Evolutionary conservation across 1,140 invertebrate genomes (phyloP).

Genomic region (Eueides isabella): DNA sequence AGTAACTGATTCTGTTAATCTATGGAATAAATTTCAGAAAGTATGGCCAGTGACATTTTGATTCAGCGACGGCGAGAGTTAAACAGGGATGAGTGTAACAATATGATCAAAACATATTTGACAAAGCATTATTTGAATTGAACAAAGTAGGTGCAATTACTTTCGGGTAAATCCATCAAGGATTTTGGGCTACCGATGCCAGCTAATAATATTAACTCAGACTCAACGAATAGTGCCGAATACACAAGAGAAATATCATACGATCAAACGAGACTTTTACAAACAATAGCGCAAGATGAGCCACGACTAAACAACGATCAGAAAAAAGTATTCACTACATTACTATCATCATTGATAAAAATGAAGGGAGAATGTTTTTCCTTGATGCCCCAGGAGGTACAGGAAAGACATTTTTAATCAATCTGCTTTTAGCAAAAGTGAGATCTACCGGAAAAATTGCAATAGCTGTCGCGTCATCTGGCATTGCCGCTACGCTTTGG

Average conservation of each 20-base stretch:
- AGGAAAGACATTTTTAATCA: conserved; percentile 36
- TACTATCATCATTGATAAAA: conserved; percentile 36
- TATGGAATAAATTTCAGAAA: conserved; percentile 53
- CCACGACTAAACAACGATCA: conserved; percentile 41
- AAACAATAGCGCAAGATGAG: conserved; percentile 45
- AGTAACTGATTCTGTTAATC: conserved; percentile 46
- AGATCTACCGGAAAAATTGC: conserved; percentile 64
- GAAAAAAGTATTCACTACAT: conserved; percentile 39
- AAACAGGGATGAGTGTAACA: conserved; percentile 40
- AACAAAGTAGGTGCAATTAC: conserved; percentile 49
- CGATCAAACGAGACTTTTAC: conserved; percentile 48
- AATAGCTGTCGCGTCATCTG: conserved; percentile 78
- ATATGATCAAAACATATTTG: conserved; percentile 49
- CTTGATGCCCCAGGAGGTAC: conserved; percentile 27
- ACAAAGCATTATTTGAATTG: conserved; percentile 48
- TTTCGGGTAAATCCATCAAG: conserved; percentile 42
- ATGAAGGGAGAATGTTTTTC: conserved; percentile 36
- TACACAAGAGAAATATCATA: conserved; percentile 46
- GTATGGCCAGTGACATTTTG: conserved; percentile 45
- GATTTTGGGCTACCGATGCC: conserved; percentile 33
- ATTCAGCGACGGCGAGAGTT: conserved; percentile 43
- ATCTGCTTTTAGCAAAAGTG: conserved; percentile 49
- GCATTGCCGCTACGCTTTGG: conserved; percentile 77
- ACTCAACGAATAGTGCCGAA: conserved; percentile 36
- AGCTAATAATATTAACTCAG: conserved; percentile 42